Evolutionary conservation across 1,140 invertebrate genomes (phyloP), one percentile per base, ranked within the genome.

Genomic region (Musca vetustissima): DNA sequence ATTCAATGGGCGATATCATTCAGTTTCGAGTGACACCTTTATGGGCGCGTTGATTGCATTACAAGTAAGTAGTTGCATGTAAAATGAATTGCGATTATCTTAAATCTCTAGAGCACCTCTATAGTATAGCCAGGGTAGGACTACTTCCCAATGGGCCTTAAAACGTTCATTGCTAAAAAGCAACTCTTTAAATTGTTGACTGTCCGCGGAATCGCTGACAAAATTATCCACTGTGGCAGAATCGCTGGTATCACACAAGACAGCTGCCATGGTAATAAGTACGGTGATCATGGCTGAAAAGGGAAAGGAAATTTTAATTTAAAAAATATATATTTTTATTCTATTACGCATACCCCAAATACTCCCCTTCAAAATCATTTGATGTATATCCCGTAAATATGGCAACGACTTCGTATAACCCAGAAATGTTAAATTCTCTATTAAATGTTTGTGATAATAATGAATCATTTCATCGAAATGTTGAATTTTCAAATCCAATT

Each of bases 41-140:
- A 43, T 43, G 13, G 36, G 36, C 11, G 36, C 13, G 36, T 43
- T 32, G 13, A 43, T 43, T 43, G 36, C 36, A 9, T 43, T 11
- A 11, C 36, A 43, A 43, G 1, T 2, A 13, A 4, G 6, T 6
- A 43, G 4, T 43, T 4, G 36, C 36, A 43, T 43, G 36, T 13
- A 43, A 43, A 6, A 13, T 43, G 36, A 2, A 43, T 43, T 6
- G 1, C 4, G 36, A 43, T 43, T 43, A 43, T 2, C 11, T 43
- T 43, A 43, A 43, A 43, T 11, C 36, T 43, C 36, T 25, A 77
- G 50, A 8, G 71, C 72, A 8, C 77, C 78, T 4, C 76, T 74
- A 59, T 79, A 75, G 8, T 71, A 57, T 13, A 80, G 47, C 77
- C 77, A 79, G 9, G 77, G 76, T 21, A 80, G 50, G 25, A 79